A percentile compares a stretch with the other conserved stretches of the same genome.
Conservation (phyloP, 2,797 vertebrate genomes). For the Arctocebus calabarensis region DNA sequence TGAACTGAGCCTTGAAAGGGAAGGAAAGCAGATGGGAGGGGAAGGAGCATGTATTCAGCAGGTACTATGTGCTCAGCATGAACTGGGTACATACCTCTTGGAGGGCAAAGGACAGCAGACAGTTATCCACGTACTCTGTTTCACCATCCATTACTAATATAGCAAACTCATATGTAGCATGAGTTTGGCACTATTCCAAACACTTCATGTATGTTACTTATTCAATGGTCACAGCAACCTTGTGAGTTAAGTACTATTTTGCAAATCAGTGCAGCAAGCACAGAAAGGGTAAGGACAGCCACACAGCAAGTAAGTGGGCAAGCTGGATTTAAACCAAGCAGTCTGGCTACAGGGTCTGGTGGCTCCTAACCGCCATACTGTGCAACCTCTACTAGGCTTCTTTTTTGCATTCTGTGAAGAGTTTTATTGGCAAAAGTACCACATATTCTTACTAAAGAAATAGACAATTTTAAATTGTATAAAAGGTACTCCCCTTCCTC, state of each 20-base stretch:
- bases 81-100: background rate
- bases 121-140: background rate
- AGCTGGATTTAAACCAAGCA: background rate
- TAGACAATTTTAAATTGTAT: background rate
- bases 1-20: background rate
- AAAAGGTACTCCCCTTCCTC: background rate
- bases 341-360: background rate
- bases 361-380: background rate
- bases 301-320: background rate
- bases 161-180: background rate
- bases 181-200: background rate
- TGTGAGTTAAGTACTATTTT: background rate
- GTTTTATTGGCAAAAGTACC: conserved; percentile 29
- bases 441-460: background rate
- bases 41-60: background rate
- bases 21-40: background rate
- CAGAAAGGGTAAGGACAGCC: background rate
- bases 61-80: background rate
- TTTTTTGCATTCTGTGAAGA: background rate
- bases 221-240: background rate
- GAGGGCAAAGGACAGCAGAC: background rate
- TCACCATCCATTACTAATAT: background rate
- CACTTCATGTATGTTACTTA: background rate
- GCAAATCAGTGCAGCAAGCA: background rate
- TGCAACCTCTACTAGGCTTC: background rate